Percentiles rank a stretch among this genome's conserved stretches.
These are phyloP conservation scores for Naja naja DNA, from an alignment of 2,113 vertebrate genomes.

Conservation along the genomic window DNA sequence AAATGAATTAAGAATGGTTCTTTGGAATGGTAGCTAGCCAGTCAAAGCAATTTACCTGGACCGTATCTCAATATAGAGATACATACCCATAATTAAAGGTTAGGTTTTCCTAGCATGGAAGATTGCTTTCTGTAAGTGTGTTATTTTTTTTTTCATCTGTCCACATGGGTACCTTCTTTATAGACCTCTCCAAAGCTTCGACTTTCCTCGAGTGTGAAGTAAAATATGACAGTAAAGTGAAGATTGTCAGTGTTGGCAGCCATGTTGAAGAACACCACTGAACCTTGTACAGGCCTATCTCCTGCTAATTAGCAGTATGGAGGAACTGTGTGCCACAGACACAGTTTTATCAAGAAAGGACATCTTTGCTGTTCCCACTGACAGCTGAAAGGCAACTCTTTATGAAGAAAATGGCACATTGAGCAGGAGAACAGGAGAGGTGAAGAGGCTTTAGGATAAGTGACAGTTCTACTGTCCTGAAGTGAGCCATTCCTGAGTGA, in stretches of 20 bases:
- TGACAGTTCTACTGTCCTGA: constrained; percentile 60
- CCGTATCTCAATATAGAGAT: too few relatives aligned
- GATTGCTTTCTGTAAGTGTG: constrained; percentile 16
- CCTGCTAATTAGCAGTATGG: constrained; percentile 86
- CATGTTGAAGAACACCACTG: constrained; percentile 82
- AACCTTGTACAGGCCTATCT: constrained; percentile 74
- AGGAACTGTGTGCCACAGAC: constrained; percentile 78
- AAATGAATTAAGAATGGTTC: background rate
- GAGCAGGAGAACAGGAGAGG: constrained; percentile 5
- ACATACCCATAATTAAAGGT: background rate
- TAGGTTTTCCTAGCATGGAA: background rate
- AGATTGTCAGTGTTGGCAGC: constrained; percentile 77
- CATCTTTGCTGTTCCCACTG: constrained; percentile 71
- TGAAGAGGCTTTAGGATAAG: constrained; percentile 54
- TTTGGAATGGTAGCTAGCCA: background rate
- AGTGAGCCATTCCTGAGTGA: constrained; percentile 48
- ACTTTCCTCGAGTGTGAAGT: constrained; percentile 76
- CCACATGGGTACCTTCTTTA: constrained; percentile 32
- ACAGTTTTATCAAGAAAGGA: constrained; percentile 71
- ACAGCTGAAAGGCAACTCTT: constrained; percentile 68
- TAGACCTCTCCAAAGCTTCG: constrained; percentile 55
- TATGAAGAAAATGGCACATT: constrained; percentile 9
- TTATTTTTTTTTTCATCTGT: constrained; percentile 16
- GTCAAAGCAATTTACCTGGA: background rate
- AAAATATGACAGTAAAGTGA: constrained; percentile 81